Base-by-base conservation (phyloP, 2,888 invertebrate species). In the Phrixothrix hirtus region DNA sequence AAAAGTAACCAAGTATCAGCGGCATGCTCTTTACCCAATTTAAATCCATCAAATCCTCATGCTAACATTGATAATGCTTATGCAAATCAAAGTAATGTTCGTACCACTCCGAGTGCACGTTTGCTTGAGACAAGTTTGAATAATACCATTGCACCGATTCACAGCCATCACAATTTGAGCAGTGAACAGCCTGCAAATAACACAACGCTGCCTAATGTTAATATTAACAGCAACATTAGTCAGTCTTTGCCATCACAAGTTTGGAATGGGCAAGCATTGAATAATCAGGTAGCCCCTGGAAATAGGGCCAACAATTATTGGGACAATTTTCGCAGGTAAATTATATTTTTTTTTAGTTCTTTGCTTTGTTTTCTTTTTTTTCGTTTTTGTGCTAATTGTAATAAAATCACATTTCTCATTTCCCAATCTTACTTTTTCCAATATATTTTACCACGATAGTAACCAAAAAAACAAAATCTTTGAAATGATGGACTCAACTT, bases 221-320 rank as follows among this genome's bases (percentile, higher is more conserved):
- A 71, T 69, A 60, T 72, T 67, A 53, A 71, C 69, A 42, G 65
- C 64, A 37, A 70, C 72, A 74, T 60, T 62, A 71, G 58, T 74
- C 73, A 52, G 57, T 67, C 55, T 48, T 62, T 63, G 55, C 71
- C 61, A 38, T 67, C 62, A 47, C 72, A 67, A 55, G 71, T 73
- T 59, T 76, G 69, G 78, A 71, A 71, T 55, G 75, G 75, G 35
- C 62, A 83, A 60, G 85, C 88, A 0, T 79, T 93, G 32, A 93
- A 93, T 75, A 93, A 93, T 75, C 92, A 93, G 78, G 92, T 93
- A 43, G 88, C 92, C 27, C 93, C 93, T 25, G 92, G 93, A 16
- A 92, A 90, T 75, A 80, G 93, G 59, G 92, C 92, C 46, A 94
- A 94, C 75, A 94, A 94, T 77, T 94, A 93, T 76, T 93, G 92